Evolutionary conservation across 2,113 vertebrate species (phyloP), one percentile per base, ranked within the genome.

Genomic region (Chaetodon trifascialis): DNA sequence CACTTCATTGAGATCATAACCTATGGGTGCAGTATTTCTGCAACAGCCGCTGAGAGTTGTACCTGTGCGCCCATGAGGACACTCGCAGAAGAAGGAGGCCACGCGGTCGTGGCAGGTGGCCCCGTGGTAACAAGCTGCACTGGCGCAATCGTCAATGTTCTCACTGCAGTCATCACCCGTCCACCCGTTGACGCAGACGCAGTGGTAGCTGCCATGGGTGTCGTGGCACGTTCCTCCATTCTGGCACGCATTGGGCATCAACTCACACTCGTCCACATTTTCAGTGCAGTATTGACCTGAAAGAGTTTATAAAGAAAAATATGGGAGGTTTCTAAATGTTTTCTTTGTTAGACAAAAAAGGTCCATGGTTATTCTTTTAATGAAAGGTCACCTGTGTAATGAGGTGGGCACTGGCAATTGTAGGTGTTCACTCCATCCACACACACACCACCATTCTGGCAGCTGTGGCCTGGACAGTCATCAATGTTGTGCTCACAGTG

Each of bases 31-130:
- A 7, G 10, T 60, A 15, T 11, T 40, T 54, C 46, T 55, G 21
- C 3, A n/a, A 6, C 3, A 4, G 52, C 16, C 30, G 36, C 14
- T 11, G n/a, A 15, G 1, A 23, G 54, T 25, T 86, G 46, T 83
- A 98, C 98, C 97, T 1, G 98, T 99, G 79, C 96, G 97, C 11
- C 98, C 98, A 0, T 98, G 97, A 0, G 97, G 97, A 14, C 98
- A 99, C 91, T 98, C 97, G 96, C 98, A 99, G 93, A 97, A 98
- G 94, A 99, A 99, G 11, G 98, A 99, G 0, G 98, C 98, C 8
- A 99, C 98, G 0, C 98, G 95, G 86, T 99, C 98, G 0, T 99
- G 98, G 91, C 98, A 99, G 60, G 97, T 99, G 67, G 98, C 97
- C 0, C 98, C 98, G 0, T 93, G 91, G 80, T 97, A 97, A 77